Evolutionary conservation across 2,797 vertebrate species (phyloP).

Genomic region (Chiroxiphia lanceolata): DNA sequence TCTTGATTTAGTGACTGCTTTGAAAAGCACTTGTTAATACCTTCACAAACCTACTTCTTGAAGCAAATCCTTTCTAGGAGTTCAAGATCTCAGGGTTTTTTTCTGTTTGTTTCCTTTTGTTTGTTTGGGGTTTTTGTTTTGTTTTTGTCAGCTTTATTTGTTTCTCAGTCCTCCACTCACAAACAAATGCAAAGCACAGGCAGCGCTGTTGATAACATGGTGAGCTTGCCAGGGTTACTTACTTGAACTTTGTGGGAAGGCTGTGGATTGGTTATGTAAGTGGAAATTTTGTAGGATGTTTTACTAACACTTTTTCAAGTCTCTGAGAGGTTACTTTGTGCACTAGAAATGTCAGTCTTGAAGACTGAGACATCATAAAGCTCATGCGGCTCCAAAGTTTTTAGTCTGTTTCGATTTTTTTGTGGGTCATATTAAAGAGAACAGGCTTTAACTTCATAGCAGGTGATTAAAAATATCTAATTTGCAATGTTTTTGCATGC

Average conservation of each 20-base stretch:
- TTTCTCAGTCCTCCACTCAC: not conserved
- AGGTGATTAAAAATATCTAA: constrained; percentile 2
- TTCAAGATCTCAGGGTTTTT: not conserved
- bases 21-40: not conserved
- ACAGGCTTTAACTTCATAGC: not conserved
- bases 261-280: not conserved
- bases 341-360: not conserved
- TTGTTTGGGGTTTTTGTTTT: not conserved
- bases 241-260: constrained; percentile 12
- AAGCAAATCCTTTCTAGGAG: not conserved
- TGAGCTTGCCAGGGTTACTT: not conserved
- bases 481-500: not conserved
- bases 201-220: not conserved
- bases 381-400: not conserved
- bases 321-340: not conserved
- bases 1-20: not conserved
- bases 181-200: not conserved
- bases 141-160: not conserved
- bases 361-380: not conserved
- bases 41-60: not conserved
- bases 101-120: not conserved
- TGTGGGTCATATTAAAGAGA: not conserved
- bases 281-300: not conserved
- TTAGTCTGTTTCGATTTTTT: not conserved
- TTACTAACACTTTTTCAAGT: not conserved